Percentiles rank a stretch among this genome's conserved stretches.
phyloP scores from a whole-genome alignment of 2,113 vertebrate species.

The Hystrix cristata region DNA sequence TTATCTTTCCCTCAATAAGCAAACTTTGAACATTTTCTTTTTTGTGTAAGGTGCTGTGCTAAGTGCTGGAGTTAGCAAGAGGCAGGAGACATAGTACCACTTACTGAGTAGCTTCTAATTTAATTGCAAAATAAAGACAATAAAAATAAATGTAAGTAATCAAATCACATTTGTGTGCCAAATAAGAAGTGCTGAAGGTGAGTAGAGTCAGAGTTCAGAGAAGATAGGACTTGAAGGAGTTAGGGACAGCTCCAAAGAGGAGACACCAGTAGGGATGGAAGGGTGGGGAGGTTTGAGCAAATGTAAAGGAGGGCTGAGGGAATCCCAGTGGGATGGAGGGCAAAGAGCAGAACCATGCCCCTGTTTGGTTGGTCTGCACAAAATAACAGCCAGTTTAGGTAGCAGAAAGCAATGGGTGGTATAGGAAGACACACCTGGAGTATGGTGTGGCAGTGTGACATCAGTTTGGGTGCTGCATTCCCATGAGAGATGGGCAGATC shows the following conservation, averaged over 20 bases:
- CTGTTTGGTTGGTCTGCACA: not conserved
- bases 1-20: not conserved
- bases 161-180: not conserved
- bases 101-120: not conserved
- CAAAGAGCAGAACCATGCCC: too few species aligned
- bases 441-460: accelerated
- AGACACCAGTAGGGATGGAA: too few species aligned
- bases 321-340: not conserved
- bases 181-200: too few species aligned
- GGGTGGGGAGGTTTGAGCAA: not conserved
- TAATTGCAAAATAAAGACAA: not conserved
- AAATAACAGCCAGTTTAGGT: not conserved
- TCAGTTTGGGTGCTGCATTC: not conserved
- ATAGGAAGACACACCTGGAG: not conserved
- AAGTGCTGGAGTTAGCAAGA: not conserved
- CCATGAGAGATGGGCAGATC: not conserved
- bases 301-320: not conserved
- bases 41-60: not conserved
- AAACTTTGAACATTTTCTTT: not conserved
- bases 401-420: not conserved
- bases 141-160: not conserved
- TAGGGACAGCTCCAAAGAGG: too few species aligned
- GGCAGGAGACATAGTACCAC: accelerated
- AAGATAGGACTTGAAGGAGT: not conserved
- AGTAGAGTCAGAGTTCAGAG: not conserved